These are phyloP conservation scores for Sthenelais limicola DNA, from an alignment of 2,888 invertebrate genomes.

Conservation along the genomic window DNA sequence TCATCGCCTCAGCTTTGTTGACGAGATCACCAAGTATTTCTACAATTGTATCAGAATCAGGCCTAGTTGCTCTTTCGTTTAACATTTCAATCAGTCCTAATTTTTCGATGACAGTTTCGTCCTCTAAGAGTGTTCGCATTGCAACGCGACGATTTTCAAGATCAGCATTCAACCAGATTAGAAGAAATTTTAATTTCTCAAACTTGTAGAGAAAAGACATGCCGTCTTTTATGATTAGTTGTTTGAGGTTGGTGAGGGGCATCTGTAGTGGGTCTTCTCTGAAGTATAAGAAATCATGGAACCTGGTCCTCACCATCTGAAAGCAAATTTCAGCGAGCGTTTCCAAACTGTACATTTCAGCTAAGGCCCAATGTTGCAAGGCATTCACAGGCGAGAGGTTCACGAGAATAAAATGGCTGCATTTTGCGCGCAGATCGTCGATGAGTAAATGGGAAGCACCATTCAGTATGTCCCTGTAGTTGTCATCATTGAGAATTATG, in stretches of 20 bases:
- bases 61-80: not conserved
- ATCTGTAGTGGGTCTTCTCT: slow-evolving; percentile 1
- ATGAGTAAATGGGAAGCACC: slow-evolving; percentile 12
- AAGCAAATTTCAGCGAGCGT: not conserved
- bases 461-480: slow-evolving; percentile 5
- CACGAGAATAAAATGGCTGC: slow-evolving; percentile 19
- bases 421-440: slow-evolving; percentile 2
- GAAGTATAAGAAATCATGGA: slow-evolving; percentile 3
- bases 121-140: not conserved
- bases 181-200: not conserved
- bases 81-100: not conserved
- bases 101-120: not conserved
- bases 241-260: not conserved
- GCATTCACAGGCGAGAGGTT: slow-evolving; percentile 15
- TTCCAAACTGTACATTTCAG: slow-evolving; percentile 11
- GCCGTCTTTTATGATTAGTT: not conserved
- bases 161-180: not conserved
- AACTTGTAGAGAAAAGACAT: not conserved
- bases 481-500: slow-evolving; percentile 1
- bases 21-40: not conserved
- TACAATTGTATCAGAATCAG: not conserved
- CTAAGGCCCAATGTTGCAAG: slow-evolving; percentile 7
- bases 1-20: slow-evolving; percentile 6
- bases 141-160: not conserved
- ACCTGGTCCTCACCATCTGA: slow-evolving; percentile 1